Conservation (phyloP, 2,888 invertebrate species). For the Amphipyra berbera region DNA sequence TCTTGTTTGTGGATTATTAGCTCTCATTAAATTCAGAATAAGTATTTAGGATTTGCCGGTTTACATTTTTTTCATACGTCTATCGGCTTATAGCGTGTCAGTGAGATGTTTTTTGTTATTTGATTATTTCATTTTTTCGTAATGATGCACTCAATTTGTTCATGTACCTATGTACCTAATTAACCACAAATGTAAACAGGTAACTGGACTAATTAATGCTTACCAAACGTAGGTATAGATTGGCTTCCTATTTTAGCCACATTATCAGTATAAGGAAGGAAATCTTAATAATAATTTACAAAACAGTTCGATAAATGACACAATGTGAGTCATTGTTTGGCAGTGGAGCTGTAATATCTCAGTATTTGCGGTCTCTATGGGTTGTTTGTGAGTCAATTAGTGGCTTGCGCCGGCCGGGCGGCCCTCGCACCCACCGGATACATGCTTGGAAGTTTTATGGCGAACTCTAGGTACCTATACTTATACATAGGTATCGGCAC, state of each 20-base stretch:
- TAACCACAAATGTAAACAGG: conserved; percentile 47
- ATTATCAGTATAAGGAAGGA: conserved; percentile 66
- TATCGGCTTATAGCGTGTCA: too few species aligned
- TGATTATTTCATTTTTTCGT: conserved; percentile 34
- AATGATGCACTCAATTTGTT: conserved; percentile 19
- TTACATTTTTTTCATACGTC: too few species aligned
- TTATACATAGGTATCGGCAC: background rate
- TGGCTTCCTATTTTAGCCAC: conserved; percentile 44
- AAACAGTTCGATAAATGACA: conserved; percentile 64
- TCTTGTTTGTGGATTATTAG: too few species aligned
- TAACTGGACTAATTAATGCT: conserved; percentile 57
- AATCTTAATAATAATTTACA: conserved; percentile 62
- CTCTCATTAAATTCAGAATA: too few species aligned
- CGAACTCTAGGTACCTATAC: conserved; percentile 36
- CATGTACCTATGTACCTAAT: conserved; percentile 21
- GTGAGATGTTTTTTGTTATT: conserved; percentile 12
- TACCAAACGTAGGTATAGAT: conserved; percentile 16
- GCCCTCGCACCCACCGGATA: conserved; percentile 66
- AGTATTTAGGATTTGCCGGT: too few species aligned
- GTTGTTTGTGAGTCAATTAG: conserved; percentile 76
- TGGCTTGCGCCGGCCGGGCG: conserved; percentile 62
- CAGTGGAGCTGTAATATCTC: conserved; percentile 68
- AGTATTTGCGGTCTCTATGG: conserved; percentile 70
- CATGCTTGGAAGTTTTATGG: conserved; percentile 55
- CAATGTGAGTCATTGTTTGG: conserved; percentile 71